Evolutionary conservation across 1,140 invertebrate species (phyloP).

Genomic region (Pinna nobilis): DNA sequence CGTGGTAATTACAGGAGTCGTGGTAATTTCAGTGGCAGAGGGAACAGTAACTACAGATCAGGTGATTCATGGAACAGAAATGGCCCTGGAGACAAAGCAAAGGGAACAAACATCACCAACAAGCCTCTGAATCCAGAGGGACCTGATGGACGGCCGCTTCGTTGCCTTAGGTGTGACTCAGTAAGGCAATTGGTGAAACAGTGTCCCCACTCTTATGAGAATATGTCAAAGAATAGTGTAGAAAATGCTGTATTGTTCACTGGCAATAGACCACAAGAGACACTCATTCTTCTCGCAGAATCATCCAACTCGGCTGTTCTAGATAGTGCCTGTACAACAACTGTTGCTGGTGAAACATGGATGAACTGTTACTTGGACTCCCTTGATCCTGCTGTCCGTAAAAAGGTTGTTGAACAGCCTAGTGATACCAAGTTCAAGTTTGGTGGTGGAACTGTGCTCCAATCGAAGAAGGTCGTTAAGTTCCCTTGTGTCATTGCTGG

Average conservation of each 20-base stretch:
- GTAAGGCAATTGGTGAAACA: slow-evolving; percentile 17
- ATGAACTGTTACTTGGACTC: too few relatives aligned
- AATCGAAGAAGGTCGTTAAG: slow-evolving; percentile 34
- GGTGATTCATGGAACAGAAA: too few relatives aligned
- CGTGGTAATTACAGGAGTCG: too few relatives aligned
- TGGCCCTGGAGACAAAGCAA: too few relatives aligned
- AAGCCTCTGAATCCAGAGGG: slow-evolving; percentile 28
- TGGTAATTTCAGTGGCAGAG: too few relatives aligned
- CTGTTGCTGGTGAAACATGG: slow-evolving; percentile 28
- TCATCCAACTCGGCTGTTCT: slow-evolving; percentile 31
- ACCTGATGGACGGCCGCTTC: slow-evolving; percentile 19
- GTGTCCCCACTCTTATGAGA: slow-evolving; percentile 6
- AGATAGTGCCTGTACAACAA: slow-evolving; percentile 33
- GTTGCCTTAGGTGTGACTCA: slow-evolving; percentile 31
- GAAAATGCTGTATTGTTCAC: slow-evolving; percentile 36
- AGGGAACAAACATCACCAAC: slow-evolving; percentile 34
- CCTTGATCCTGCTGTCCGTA: slow-evolving; percentile 1
- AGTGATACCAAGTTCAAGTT: slow-evolving; percentile 39
- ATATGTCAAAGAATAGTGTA: slow-evolving; percentile 12
- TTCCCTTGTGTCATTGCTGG: slow-evolving; percentile 40
- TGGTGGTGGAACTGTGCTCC: slow-evolving; percentile 38
- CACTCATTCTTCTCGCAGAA: slow-evolving; percentile 39
- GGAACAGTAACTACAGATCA: too few relatives aligned
- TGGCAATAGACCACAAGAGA: background rate
- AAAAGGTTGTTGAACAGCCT: background rate